Evolutionary conservation across 2,113 vertebrate species (phyloP).

Genomic region (Ciconia stormi): DNA sequence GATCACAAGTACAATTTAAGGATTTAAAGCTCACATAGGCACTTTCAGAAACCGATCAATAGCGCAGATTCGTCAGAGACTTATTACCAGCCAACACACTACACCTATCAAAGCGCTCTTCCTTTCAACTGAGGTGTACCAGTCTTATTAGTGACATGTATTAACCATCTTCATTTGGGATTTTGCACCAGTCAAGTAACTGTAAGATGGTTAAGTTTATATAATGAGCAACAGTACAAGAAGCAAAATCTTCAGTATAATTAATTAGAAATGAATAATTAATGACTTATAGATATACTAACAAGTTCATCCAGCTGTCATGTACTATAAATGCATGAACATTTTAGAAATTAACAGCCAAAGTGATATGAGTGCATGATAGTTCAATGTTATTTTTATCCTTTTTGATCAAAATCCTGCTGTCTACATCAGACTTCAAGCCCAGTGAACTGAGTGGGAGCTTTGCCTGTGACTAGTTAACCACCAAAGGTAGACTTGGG

Average conservation of each 20-base stretch:
- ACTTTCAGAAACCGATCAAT: background rate
- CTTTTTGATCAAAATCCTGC: background rate
- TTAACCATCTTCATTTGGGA: background rate
- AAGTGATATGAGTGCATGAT: background rate
- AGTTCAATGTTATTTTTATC: background rate
- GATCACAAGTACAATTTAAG: background rate
- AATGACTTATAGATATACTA: background rate
- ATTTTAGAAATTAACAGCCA: background rate
- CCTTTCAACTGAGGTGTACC: background rate
- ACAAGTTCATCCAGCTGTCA: conserved; percentile 3
- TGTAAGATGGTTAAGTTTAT: background rate
- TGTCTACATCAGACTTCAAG: background rate
- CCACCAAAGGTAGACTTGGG: background rate
- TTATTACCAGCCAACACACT: background rate
- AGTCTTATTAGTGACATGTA: background rate
- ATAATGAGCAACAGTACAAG: background rate
- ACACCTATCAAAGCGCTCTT: background rate
- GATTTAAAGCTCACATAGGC: background rate
- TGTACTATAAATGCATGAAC: background rate
- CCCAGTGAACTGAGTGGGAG: background rate
- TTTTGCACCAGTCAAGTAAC: background rate
- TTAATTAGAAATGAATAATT: conserved; percentile 51
- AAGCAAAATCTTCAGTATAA: conserved; percentile 30
- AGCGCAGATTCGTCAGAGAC: background rate
- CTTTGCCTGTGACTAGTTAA: background rate